phyloP scores from a whole-genome alignment of 2,888 invertebrate genomes.

The Cantharis rustica region DNA sequence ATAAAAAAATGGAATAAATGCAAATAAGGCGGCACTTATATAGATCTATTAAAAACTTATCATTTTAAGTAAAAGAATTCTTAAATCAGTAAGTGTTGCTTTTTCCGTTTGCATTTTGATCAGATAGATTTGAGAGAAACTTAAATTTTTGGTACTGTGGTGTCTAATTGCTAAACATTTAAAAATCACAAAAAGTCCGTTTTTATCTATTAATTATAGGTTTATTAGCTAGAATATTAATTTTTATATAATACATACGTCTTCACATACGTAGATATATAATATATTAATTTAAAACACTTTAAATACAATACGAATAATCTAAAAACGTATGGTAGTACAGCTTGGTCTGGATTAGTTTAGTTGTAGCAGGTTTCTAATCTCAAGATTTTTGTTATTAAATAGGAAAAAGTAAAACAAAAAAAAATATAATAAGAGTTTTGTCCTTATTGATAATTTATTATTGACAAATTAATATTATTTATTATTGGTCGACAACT shows the following conservation, averaged over 20 bases:
- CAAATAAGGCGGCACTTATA: no score
- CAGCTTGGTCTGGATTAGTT: neutral
- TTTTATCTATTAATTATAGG: no score
- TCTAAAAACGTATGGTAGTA: neutral
- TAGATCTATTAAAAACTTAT: no score
- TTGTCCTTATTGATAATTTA: neutral
- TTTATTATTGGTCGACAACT: neutral
- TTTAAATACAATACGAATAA: neutral
- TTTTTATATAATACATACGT: neutral
- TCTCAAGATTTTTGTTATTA: neutral
- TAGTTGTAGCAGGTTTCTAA: neutral
- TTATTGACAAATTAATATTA: neutral
- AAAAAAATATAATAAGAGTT: neutral
- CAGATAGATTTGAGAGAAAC: no score
- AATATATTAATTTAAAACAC: neutral
- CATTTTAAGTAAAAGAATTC: no score
- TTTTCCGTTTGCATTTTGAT: no score
- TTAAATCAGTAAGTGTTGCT: no score
- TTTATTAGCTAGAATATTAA: neutral
- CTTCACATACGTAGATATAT: neutral
- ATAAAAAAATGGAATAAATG: no score
- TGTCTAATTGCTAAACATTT: no score
- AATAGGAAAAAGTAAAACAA: neutral
- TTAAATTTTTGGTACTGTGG: no score
- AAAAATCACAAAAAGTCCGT: no score